These are phyloP conservation scores for Dryococelus australis DNA, from an alignment of 2,888 invertebrate species.

Conservation along the genomic window DNA sequence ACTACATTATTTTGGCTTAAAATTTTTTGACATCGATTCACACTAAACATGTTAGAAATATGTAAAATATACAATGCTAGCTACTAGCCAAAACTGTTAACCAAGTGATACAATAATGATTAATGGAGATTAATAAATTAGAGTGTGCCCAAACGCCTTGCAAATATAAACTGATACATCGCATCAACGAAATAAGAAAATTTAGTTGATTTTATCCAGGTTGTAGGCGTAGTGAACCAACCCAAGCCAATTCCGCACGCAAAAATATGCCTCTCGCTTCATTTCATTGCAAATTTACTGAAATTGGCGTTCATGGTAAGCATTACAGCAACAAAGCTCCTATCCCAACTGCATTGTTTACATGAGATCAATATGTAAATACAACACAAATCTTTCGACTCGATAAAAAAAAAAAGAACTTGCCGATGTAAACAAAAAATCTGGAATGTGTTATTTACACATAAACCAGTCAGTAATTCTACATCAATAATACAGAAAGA, in stretches of 20 bases:
- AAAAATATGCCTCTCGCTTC: not conserved
- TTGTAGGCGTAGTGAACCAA: too few relatives aligned
- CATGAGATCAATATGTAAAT: constrained; percentile 24
- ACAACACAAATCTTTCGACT: not conserved
- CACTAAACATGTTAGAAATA: not conserved
- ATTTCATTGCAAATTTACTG: not conserved
- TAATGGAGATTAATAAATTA: too few relatives aligned
- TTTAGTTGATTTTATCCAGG: not conserved
- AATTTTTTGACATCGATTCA: not conserved
- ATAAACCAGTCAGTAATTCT: constrained; percentile 16
- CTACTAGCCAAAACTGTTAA: not conserved
- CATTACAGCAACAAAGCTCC: not conserved
- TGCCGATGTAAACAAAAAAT: not conserved
- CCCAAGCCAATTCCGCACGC: not conserved
- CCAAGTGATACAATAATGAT: too few relatives aligned
- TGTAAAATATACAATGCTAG: not conserved
- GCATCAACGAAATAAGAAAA: not conserved
- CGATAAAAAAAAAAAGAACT: not conserved
- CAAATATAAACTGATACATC: not conserved
- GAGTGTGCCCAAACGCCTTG: too few relatives aligned
- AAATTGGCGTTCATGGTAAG: not conserved
- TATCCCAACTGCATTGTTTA: constrained; percentile 25
- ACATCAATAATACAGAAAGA: not conserved
- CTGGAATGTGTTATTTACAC: constrained; percentile 16
- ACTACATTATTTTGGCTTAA: not conserved